Evolutionary conservation across 2,888 invertebrate species (phyloP).

Genomic region (Iphiclides podalirius): DNA sequence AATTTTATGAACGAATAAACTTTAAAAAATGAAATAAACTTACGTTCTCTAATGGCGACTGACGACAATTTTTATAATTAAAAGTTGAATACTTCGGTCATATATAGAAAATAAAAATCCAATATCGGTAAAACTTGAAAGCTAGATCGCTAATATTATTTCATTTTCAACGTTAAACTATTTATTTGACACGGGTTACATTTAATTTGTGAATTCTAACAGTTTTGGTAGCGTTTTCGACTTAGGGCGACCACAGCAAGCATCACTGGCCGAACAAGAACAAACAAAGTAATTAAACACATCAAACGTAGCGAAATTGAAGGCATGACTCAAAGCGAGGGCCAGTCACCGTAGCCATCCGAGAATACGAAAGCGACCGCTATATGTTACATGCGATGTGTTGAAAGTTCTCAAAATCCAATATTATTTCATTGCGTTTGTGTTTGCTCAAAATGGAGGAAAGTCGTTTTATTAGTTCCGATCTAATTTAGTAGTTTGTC

Average conservation of each 20-base stretch:
- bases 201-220: conserved; percentile 68
- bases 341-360: conserved; percentile 83
- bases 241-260: conserved; percentile 71
- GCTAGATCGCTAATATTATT: conserved; percentile 72
- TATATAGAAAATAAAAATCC: too few species aligned
- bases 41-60: too few species aligned
- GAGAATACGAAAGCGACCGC: conserved; percentile 70
- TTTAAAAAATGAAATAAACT: too few species aligned
- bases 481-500: too few species aligned
- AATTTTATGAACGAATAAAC: too few species aligned
- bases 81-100: too few species aligned
- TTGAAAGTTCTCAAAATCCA: background rate
- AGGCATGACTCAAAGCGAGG: conserved; percentile 62
- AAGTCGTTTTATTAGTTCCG: too few species aligned
- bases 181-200: background rate
- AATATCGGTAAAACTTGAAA: too few species aligned
- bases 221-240: conserved; percentile 70
- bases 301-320: conserved; percentile 75
- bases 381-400: background rate
- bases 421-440: background rate
- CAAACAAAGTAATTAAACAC: conserved; percentile 80
- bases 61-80: too few species aligned
- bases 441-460: too few species aligned
- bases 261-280: conserved; percentile 66
- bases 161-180: background rate